Evolutionary conservation across 2,888 invertebrate genomes (phyloP).

Genomic region (Holacanthella duospinosa): DNA sequence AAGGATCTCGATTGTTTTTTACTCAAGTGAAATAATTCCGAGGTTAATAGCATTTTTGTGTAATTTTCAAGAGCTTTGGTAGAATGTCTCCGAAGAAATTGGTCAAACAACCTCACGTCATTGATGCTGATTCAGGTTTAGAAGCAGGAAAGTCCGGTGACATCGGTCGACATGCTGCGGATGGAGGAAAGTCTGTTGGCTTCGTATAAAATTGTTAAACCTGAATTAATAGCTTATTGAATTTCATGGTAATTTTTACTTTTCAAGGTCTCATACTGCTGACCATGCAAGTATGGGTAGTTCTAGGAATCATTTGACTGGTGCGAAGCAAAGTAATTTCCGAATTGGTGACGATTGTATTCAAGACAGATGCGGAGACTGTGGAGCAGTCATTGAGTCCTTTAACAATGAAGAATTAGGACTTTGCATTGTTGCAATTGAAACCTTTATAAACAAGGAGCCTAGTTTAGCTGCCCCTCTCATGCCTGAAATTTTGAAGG

Average conservation of each 20-base stretch:
- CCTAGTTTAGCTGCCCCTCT: slow-evolving; percentile 88
- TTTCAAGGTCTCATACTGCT: slow-evolving; percentile 8
- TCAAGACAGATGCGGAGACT: slow-evolving; percentile 70
- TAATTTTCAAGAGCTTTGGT: background rate
- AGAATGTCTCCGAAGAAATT: slow-evolving; percentile 32
- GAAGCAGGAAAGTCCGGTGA: slow-evolving; percentile 14
- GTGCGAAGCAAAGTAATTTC: slow-evolving; percentile 52
- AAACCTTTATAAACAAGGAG: slow-evolving; percentile 92
- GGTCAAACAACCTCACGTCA: slow-evolving; percentile 31
- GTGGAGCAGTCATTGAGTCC: slow-evolving; percentile 76
- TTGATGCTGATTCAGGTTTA: slow-evolving; percentile 30
- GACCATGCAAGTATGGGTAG: too few relatives aligned
- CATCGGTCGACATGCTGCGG: slow-evolving; percentile 7
- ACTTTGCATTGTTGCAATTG: slow-evolving; percentile 80
- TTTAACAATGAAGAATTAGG: slow-evolving; percentile 96
- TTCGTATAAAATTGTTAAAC: too few relatives aligned
- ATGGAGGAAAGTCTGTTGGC: slow-evolving; percentile 28
- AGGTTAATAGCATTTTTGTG: background rate
- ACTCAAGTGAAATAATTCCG: too few relatives aligned
- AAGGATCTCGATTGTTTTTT: slow-evolving; percentile 17
- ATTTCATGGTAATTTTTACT: slow-evolving; percentile 3
- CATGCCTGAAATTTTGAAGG: slow-evolving; percentile 78
- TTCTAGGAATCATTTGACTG: slow-evolving; percentile 1
- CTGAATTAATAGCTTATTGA: too few relatives aligned
- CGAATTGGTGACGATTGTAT: slow-evolving; percentile 61